phyloP scores from a whole-genome alignment of 1,140 invertebrate species.

The Drosophila ercepeae region DNA sequence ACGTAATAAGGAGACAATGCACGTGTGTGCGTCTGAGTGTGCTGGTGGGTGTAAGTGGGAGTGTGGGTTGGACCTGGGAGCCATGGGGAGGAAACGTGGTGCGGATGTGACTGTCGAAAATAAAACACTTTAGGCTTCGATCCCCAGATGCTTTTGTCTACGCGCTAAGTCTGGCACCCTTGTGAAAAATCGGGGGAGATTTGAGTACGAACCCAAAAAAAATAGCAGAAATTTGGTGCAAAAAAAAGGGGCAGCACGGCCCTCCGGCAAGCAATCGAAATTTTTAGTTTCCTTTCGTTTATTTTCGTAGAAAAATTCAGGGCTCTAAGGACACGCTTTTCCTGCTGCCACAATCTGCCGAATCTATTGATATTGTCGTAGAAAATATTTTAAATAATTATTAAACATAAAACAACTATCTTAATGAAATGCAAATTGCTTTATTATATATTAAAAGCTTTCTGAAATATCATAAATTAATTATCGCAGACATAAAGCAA shows the following conservation, averaged over 20 bases:
- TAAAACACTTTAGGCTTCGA: slow-evolving; percentile 65
- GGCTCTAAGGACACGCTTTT: too few species aligned
- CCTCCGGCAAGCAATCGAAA: slow-evolving; percentile 10
- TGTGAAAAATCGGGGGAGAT: slow-evolving; percentile 2
- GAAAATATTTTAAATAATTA: too few species aligned
- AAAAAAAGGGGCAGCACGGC: not conserved
- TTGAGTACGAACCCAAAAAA: not conserved
- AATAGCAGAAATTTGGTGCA: slow-evolving; percentile 5
- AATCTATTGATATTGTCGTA: too few species aligned
- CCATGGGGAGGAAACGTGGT: slow-evolving; percentile 62
- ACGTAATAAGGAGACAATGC: slow-evolving; percentile 58
- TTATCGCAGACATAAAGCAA: not conserved
- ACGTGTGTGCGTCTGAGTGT: slow-evolving; percentile 5
- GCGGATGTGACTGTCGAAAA: slow-evolving; percentile 67
- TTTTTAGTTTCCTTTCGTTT: slow-evolving; percentile 19
- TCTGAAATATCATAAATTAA: slow-evolving; percentile 12
- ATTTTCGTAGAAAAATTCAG: slow-evolving; percentile 15
- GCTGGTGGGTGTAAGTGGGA: not conserved
- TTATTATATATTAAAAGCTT: not conserved
- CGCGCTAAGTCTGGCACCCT: slow-evolving; percentile 62
- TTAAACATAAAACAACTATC: not conserved
- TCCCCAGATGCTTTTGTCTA: slow-evolving; percentile 71
- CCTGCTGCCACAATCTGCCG: too few species aligned
- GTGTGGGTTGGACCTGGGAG: too few species aligned
- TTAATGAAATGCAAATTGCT: slow-evolving; percentile 10